Base-by-base conservation (phyloP, 2,113 vertebrate species). In the Pteruthius melanotis region DNA sequence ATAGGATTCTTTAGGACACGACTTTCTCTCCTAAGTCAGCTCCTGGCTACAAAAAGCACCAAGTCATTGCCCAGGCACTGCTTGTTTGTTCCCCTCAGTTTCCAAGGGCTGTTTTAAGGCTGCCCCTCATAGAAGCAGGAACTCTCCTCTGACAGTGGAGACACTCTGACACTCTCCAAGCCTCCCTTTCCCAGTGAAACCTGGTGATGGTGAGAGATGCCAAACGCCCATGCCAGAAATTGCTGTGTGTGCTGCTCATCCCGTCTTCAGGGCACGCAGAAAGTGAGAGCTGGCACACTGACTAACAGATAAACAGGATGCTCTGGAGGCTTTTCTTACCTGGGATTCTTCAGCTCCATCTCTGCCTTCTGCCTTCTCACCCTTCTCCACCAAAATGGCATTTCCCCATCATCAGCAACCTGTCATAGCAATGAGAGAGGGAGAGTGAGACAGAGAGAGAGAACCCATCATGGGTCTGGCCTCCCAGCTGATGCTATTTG, bases 231-330 rank as follows among this genome's bases (percentile, higher is more conserved):
- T 4, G 3, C 8, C 63, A 87, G 81, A 44, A 76, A 11, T 0
- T 16, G 39, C n/a, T 66, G n/a, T 17, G 10, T 11, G 31, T 71
- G 45, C 77, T 76, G 63, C 63, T 83, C 42, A 1, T 26, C 24
- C n/a, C 53, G 16, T 3, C 39, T 17, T 3, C 11, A 57, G n/a
- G 54, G 56, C 49, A 60, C 0, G 0, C 1, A 20, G 17, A 69
- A 72, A 24, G 30, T 5, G 44, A 40, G 28, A 64, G 53, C 42
- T 40, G 78, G 24, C 49, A 69, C 28, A 2, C 1, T 28, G 24
- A 13, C 28, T 37, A 7, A 21, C 1, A 17, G 75, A 68, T 15
- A 65, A 65, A 35, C 2, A 33, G 40, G 60, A 23, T 39, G 28
- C 33, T 63, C 75, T 49, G 56, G 15, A 71, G 74, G 15, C 26